phyloP scores from a whole-genome alignment of 2,797 vertebrate species.

The Scarus forsteni region DNA sequence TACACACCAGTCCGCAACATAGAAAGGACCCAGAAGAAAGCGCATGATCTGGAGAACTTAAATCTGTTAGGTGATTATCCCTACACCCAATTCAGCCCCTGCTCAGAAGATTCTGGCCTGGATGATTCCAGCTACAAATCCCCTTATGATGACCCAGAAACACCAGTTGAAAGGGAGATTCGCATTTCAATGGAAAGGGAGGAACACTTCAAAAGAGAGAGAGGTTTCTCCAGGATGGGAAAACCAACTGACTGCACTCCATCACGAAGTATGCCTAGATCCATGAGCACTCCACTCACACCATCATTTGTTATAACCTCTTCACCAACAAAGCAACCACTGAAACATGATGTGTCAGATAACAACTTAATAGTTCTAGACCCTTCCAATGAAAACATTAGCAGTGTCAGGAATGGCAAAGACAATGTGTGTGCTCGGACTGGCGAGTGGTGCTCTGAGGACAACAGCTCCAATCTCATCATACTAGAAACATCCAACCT shows the following conservation, averaged over 20 bases:
- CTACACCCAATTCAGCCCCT: constrained; percentile 84
- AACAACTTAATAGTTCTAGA: constrained; percentile 83
- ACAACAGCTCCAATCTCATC: constrained; percentile 77
- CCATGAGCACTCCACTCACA: constrained; percentile 77
- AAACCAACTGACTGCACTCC: constrained; percentile 80
- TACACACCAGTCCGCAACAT: constrained; percentile 87
- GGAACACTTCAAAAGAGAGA: constrained; percentile 78
- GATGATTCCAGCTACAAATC: constrained; percentile 86
- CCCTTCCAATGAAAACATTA: constrained; percentile 68
- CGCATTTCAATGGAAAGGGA: constrained; percentile 81
- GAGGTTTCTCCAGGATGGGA: constrained; percentile 76
- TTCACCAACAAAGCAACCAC: constrained; percentile 78
- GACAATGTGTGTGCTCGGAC: constrained; percentile 51
- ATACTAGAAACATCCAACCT: constrained; percentile 85
- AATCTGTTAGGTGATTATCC: constrained; percentile 76
- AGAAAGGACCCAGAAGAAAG: constrained; percentile 78
- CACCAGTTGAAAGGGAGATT: constrained; percentile 83
- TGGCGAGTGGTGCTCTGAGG: constrained; percentile 77
- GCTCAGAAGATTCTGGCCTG: constrained; percentile 86
- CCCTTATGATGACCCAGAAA: constrained; percentile 82
- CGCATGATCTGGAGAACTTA: constrained; percentile 77
- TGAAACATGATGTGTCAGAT: constrained; percentile 73
- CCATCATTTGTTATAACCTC: constrained; percentile 86
- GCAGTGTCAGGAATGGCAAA: constrained; percentile 58
- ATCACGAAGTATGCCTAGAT: constrained; percentile 76